Evolutionary conservation across 2,888 invertebrate species (phyloP).

Genomic region (Formica aserva): DNA sequence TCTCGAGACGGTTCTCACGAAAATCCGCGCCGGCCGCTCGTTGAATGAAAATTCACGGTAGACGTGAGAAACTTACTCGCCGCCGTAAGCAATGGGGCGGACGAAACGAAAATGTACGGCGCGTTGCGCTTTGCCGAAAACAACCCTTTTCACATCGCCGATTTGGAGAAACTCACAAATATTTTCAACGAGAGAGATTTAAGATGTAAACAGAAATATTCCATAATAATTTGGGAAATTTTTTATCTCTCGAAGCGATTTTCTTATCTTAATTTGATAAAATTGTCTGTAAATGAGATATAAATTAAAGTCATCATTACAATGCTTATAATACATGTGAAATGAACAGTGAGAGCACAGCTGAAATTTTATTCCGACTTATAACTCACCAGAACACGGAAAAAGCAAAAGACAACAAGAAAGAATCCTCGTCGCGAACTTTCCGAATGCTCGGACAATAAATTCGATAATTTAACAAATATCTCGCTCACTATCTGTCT

Average conservation of each 20-base stretch:
- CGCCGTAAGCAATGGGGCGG: constrained; percentile 39
- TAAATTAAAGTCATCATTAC: background rate
- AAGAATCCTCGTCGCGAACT: constrained; percentile 66
- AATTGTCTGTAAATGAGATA: background rate
- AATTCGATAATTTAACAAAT: constrained; percentile 81
- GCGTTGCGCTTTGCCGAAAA: constrained; percentile 18
- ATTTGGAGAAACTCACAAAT: constrained; percentile 6
- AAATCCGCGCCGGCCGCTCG: constrained; percentile 62
- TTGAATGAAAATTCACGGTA: constrained; percentile 57
- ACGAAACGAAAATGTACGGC: constrained; percentile 47
- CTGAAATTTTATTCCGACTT: constrained; percentile 60
- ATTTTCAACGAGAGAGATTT: background rate
- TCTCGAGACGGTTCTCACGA: constrained; percentile 63
- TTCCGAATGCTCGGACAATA: constrained; percentile 79
- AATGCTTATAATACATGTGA: background rate
- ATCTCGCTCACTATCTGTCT: constrained; percentile 73
- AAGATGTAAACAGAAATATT: background rate
- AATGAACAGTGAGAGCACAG: constrained; percentile 16
- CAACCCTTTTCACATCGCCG: constrained; percentile 23
- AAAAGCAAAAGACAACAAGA: constrained; percentile 55
- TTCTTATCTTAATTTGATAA: background rate
- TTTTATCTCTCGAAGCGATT: background rate
- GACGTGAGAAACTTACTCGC: constrained; percentile 31
- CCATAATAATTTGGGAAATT: background rate
- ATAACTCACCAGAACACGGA: constrained; percentile 62